Evolutionary conservation across 2,113 vertebrate genomes (phyloP).

Genomic region (Sciurus niger): DNA sequence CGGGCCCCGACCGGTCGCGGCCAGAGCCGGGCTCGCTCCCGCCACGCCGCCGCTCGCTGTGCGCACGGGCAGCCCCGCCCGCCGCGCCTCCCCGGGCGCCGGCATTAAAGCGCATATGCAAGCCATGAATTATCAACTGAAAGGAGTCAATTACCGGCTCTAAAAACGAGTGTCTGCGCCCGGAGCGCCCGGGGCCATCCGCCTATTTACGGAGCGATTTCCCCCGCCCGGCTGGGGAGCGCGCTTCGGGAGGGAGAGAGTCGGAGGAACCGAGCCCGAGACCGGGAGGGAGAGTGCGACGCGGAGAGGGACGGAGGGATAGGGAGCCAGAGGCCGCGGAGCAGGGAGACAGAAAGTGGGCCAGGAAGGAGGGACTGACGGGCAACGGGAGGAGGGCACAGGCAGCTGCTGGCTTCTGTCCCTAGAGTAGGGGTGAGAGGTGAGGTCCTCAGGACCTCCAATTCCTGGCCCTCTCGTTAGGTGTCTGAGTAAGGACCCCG

Average conservation of each 20-base stretch:
- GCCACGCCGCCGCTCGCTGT: neutral
- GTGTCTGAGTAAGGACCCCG: neutral
- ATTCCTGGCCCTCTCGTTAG: neutral
- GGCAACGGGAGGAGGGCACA: neutral
- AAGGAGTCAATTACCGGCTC: conserved; percentile 99
- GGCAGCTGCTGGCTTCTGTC: neutral
- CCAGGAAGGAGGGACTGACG: too few species aligned
- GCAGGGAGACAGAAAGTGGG: neutral
- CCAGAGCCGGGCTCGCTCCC: neutral
- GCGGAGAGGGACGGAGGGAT: neutral
- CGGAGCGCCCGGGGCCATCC: conserved; percentile 92
- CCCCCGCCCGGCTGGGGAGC: conserved; percentile 69
- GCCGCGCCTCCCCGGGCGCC: conserved; percentile 79
- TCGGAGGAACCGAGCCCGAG: neutral
- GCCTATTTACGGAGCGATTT: conserved; percentile 83
- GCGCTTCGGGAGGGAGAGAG: conserved; percentile 43
- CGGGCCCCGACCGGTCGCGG: neutral
- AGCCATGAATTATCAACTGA: conserved; percentile 99
- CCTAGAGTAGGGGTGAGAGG: neutral
- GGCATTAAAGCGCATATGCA: conserved; percentile 94
- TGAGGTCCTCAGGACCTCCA: neutral
- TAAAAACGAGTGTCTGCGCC: conserved; percentile 97
- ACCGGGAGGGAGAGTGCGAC: neutral
- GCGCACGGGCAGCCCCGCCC: conserved; percentile 50
- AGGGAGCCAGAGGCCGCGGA: neutral